phyloP scores from a whole-genome alignment of 2,113 vertebrate species.

The Myrmecophaga tridactyla region DNA sequence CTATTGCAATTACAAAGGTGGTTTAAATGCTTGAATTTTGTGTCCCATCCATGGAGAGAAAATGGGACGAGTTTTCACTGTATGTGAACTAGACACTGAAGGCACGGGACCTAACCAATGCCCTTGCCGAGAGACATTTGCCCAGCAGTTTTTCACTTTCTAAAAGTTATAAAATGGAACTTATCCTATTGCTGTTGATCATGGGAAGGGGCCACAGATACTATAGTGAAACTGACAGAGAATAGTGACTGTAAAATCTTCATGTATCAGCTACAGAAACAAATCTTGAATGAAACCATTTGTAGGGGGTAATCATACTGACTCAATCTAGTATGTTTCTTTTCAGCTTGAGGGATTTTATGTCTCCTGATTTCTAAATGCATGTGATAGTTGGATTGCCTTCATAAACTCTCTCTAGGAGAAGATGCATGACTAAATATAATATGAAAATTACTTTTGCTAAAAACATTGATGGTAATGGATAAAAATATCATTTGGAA shows the following conservation, averaged over 20 bases:
- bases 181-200: background rate
- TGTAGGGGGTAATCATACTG: background rate
- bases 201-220: background rate
- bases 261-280: background rate
- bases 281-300: background rate
- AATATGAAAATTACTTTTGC: background rate
- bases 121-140: background rate
- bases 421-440: background rate
- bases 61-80: background rate
- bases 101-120: background rate
- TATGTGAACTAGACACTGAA: background rate
- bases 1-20: background rate
- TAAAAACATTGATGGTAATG: background rate
- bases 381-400: background rate
- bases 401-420: background rate
- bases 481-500: background rate
- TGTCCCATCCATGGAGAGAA: background rate
- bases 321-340: background rate
- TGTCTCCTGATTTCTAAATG: background rate
- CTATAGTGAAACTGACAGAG: background rate
- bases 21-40: background rate
- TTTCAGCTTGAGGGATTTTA: background rate
- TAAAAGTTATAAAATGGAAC: background rate
- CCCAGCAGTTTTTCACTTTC: background rate
- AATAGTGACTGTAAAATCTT: background rate